Evolutionary conservation across 1,140 invertebrate genomes (phyloP).

Genomic region (Sinonovacula constricta): DNA sequence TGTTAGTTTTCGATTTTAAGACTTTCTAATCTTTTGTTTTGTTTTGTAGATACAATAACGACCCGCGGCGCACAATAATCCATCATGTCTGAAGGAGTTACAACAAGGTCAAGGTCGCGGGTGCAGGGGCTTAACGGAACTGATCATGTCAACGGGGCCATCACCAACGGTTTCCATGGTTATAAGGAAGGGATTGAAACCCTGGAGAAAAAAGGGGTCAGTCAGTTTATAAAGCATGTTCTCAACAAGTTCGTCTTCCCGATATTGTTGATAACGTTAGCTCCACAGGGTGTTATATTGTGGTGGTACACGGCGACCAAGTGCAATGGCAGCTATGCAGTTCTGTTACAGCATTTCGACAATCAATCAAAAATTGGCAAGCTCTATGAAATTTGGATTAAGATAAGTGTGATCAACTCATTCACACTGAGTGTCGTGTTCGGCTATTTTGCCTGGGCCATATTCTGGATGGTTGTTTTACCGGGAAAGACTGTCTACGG

Average conservation of each 20-base stretch:
- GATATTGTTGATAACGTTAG: constrained; percentile 65
- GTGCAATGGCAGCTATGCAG: constrained; percentile 70
- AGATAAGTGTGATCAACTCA: constrained; percentile 58
- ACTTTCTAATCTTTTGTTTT: too few species aligned
- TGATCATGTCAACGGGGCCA: background rate
- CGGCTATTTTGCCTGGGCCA: constrained; percentile 67
- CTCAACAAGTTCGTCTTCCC: constrained; percentile 66
- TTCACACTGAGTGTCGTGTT: constrained; percentile 66
- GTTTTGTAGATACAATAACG: too few species aligned
- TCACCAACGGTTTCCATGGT: constrained; percentile 29
- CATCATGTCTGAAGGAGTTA: too few species aligned
- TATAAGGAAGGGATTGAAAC: constrained; percentile 19
- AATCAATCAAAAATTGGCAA: constrained; percentile 52
- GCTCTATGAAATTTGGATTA: constrained; percentile 65
- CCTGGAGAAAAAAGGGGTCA: background rate
- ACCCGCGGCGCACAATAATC: too few species aligned
- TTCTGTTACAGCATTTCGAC: constrained; percentile 52
- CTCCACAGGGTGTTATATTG: constrained; percentile 71
- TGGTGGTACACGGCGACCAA: constrained; percentile 72
- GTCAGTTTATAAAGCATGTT: constrained; percentile 45
- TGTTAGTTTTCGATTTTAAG: too few species aligned
- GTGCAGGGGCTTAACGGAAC: too few species aligned
- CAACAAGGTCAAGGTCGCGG: too few species aligned
- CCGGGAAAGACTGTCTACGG: constrained; percentile 79
- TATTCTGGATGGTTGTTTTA: constrained; percentile 74